Evolutionary conservation across 1,140 invertebrate genomes (phyloP).

Genomic region (Rhopalosiphum maidis): DNA sequence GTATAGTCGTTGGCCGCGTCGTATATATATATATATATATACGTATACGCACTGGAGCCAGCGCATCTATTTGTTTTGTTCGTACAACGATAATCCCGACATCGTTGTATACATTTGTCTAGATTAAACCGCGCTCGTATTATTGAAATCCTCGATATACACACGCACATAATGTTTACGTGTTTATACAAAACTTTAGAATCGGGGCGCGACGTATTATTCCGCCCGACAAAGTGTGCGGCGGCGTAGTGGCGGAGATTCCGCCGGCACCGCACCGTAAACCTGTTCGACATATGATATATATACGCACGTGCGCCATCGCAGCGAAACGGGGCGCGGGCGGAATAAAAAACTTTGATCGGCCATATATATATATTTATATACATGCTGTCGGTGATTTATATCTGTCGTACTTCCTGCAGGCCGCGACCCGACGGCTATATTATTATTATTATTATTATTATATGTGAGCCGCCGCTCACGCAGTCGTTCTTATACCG

Average conservation of each 20-base stretch:
- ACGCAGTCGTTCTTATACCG: not conserved
- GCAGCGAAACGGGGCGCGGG: not conserved
- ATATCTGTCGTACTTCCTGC: not conserved
- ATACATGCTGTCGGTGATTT: not conserved
- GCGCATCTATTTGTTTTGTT: not conserved
- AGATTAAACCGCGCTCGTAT: not conserved
- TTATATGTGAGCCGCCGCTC: not conserved
- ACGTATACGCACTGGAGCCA: not conserved
- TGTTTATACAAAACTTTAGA: not conserved
- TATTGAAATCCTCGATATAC: slow-evolving; percentile 24
- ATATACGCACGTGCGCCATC: not conserved
- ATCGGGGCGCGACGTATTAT: not conserved
- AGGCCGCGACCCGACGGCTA: not conserved
- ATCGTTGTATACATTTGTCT: slow-evolving; percentile 16
- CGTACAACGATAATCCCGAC: not conserved
- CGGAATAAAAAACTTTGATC: not conserved
- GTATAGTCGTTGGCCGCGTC: not conserved
- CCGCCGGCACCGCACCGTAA: not conserved
- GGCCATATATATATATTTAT: not conserved
- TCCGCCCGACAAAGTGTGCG: not conserved
- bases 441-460: not conserved
- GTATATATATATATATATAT: too few relatives aligned
- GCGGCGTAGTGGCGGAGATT: not conserved
- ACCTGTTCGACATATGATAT: not conserved
- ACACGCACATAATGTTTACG: not conserved